Base-by-base conservation (phyloP, 2,888 invertebrate genomes). In the Caenorhabditis doughertyi region DNA sequence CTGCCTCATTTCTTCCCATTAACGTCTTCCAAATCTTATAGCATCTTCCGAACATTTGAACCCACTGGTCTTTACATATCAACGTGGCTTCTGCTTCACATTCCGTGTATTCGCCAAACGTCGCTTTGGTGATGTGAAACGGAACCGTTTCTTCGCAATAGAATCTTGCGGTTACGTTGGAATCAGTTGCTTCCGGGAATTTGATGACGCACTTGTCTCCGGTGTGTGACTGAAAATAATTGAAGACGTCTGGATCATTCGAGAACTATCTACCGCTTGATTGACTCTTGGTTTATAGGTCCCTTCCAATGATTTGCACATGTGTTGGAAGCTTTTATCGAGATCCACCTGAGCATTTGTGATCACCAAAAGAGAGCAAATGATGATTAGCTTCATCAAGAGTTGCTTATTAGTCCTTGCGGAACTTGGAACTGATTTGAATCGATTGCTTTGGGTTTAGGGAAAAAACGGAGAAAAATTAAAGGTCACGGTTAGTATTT, bases 21-120 rank as follows among this genome's bases (percentile, higher is more conserved):
- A 42, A 2, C 13, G 25, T 25, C 44, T 42, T 64, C 11, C 1
- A 8, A 1, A 64, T 47, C 49, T 64, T 64, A 49, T 64, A 64
- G 25, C 64, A 64, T 29, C 49, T 44, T 47, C 64, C 64, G 32
- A 47, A 64, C 21, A 64, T 23, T n/a, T 64, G 64, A 25, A 49
- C 29, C 64, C 64, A 64, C 44, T 18, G 47, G 16, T 5, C 16
- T 2, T 25, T 8, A 44, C 62, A 62, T 9, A 42, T 42, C n/a
- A 62, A 27, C 1, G 62, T 62, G 9, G 42, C 42, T 25, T 42
- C 62, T 16, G 44, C 62, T 11, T 1, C 4, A 55, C 55, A 55
- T 13, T 7, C 11, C 0, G 42, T 42, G 3, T 9, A 3, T 11
- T 3, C 3, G 13, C 62, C 62, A n/a, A n/a, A n/a, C 0, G 1